Conservation (phyloP, 23 tunicate genomes). For the Clavelina lepadiformis region DNA sequence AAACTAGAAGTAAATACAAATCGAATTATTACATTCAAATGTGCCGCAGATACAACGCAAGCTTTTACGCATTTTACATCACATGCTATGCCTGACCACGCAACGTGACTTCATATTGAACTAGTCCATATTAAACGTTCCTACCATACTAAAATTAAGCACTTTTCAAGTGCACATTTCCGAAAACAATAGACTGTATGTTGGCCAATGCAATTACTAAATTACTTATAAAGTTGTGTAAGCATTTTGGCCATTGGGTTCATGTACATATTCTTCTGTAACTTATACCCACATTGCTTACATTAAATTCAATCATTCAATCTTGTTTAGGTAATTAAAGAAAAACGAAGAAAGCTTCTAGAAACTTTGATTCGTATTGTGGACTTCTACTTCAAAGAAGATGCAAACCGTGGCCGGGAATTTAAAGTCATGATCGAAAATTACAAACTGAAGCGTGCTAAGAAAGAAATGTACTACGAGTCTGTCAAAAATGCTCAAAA, state of each 20-base stretch:
- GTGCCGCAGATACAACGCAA: too few relatives aligned
- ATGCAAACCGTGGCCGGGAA: constrained; percentile 56
- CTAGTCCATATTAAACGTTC: too few relatives aligned
- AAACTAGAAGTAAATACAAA: too few relatives aligned
- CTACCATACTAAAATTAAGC: too few relatives aligned
- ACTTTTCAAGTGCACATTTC: too few relatives aligned
- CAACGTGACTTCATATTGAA: too few relatives aligned
- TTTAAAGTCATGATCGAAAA: constrained; percentile 48
- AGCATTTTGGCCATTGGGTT: not conserved
- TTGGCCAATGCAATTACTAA: too few relatives aligned
- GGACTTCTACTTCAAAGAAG: constrained; percentile 80
- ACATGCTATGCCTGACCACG: too few relatives aligned
- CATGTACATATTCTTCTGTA: not conserved
- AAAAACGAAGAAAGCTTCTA: constrained; percentile 73
- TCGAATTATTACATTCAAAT: too few relatives aligned
- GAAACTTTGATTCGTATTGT: constrained; percentile 68
- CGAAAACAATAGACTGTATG: too few relatives aligned
- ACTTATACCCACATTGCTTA: not conserved
- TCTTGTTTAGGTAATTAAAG: constrained; percentile 67
- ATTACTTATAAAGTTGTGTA: not conserved
- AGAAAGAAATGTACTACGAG: constrained; percentile 83
- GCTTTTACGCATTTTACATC: too few relatives aligned
- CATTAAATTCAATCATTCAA: not conserved
- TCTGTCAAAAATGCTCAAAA: constrained; percentile 86
- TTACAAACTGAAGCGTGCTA: constrained; percentile 49